These are phyloP conservation scores for Acanthurus lineatus DNA, from an alignment of 2,797 vertebrate species.

Conservation along the genomic window DNA sequence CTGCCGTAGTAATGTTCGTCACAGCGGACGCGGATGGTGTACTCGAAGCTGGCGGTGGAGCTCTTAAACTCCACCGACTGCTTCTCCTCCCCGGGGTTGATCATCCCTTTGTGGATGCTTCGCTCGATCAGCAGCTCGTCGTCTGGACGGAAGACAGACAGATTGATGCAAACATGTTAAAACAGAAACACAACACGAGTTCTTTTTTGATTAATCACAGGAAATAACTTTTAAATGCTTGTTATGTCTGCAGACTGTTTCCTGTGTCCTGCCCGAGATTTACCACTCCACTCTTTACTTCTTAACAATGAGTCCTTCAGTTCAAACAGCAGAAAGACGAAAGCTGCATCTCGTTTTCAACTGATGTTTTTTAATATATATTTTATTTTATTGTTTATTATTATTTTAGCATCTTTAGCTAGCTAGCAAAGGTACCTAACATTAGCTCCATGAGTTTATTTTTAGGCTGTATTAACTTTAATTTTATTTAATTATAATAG, in stretches of 20 bases:
- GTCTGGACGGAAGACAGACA: constrained; percentile 68
- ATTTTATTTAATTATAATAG: no score
- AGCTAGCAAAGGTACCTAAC: background rate
- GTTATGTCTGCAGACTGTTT: background rate
- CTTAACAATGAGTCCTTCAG: background rate
- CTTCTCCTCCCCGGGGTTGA: constrained; percentile 92
- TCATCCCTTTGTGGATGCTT: constrained; percentile 90
- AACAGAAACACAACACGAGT: background rate
- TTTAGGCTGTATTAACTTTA: no score
- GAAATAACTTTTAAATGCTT: background rate
- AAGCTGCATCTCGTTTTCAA: background rate
- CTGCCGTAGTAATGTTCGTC: constrained; percentile 93
- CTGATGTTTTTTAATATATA: no score
- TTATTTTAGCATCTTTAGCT: background rate
- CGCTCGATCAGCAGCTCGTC: constrained; percentile 92
- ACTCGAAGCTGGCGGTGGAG: constrained; percentile 86
- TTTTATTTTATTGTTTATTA: no score
- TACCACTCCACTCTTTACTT: no score
- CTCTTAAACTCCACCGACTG: constrained; percentile 87
- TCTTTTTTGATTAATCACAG: no score
- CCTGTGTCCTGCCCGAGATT: no score
- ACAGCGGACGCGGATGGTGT: constrained; percentile 92
- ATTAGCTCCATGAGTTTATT: background rate
- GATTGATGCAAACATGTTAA: background rate
- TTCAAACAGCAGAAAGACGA: background rate